phyloP scores from a whole-genome alignment of 2,888 invertebrate genomes.

The Marasmarcha lunaedactyla region DNA sequence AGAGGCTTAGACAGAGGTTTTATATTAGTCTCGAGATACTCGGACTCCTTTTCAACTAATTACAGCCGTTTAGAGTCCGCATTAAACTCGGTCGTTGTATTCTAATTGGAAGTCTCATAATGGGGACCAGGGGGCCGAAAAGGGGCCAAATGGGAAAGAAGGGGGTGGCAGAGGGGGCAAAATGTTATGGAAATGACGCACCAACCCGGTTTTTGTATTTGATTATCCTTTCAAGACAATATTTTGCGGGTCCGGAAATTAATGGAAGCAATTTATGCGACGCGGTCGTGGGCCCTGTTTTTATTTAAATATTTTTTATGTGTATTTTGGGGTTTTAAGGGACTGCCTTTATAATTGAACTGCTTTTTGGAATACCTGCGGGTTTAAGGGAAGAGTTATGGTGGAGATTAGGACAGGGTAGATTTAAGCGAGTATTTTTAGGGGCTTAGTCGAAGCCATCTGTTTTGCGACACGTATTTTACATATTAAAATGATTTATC shows the following conservation, averaged over 20 bases:
- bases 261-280: constrained; percentile 70
- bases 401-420: too few relatives aligned
- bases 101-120: constrained; percentile 66
- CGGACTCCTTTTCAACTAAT: constrained; percentile 21
- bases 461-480: too few relatives aligned
- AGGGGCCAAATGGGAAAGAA: constrained; percentile 42
- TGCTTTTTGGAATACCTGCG: constrained; percentile 31
- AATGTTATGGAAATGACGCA: constrained; percentile 70
- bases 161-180: constrained; percentile 33
- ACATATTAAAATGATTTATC: too few relatives aligned
- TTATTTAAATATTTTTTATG: constrained; percentile 62
- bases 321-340: constrained; percentile 20
- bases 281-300: constrained; percentile 51
- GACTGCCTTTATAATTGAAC: constrained; percentile 31
- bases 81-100: constrained; percentile 57
- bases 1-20: too few relatives aligned
- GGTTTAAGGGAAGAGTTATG: constrained; percentile 1
- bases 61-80: constrained; percentile 42
- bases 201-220: constrained; percentile 69
- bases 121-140: constrained; percentile 40
- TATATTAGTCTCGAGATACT: too few relatives aligned
- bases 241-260: constrained; percentile 68
- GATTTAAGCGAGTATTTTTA: constrained; percentile 36
- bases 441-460: too few relatives aligned
- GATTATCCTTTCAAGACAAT: constrained; percentile 72